These are phyloP conservation scores for Drosophila nigromelanica DNA, from an alignment of 1,140 invertebrate genomes.

Conservation along the genomic window DNA sequence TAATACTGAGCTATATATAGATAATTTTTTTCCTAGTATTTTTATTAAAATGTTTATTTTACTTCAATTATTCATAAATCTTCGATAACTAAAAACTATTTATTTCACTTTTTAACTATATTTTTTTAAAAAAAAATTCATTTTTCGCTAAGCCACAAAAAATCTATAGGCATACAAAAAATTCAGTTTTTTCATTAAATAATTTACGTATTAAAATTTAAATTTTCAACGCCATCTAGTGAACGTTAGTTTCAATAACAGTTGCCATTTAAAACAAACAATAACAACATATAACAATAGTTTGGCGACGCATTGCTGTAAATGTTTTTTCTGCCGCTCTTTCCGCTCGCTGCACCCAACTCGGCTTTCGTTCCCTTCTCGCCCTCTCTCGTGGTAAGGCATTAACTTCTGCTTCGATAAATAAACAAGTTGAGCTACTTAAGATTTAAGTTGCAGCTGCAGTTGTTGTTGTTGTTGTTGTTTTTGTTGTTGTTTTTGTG, in stretches of 20 bases:
- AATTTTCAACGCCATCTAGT: too few relatives aligned
- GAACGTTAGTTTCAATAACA: background rate
- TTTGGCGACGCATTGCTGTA: constrained; percentile 37
- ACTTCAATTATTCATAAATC: background rate
- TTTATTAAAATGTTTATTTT: background rate
- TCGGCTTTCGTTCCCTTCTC: background rate
- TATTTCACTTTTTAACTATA: background rate
- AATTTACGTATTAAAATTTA: too few relatives aligned
- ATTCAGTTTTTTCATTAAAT: too few relatives aligned
- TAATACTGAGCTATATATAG: background rate
- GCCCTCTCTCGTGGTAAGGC: constrained; percentile 10
- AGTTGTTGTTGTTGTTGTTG: constrained; percentile 38
- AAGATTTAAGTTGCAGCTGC: constrained; percentile 71
- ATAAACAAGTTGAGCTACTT: constrained; percentile 82
- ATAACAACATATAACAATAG: constrained; percentile 8
- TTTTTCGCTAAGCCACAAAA: too few relatives aligned
- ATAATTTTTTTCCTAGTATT: background rate
- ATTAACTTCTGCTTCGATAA: constrained; percentile 79
- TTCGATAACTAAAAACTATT: background rate
- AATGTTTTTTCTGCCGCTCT: constrained; percentile 40
- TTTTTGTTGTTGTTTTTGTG: constrained; percentile 50
- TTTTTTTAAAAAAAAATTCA: background rate
- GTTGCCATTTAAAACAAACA: constrained; percentile 22
- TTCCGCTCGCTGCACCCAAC: constrained; percentile 7
- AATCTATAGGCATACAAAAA: too few relatives aligned